Evolutionary conservation across 2,888 invertebrate species (phyloP).

Genomic region (Melanotus villosus): DNA sequence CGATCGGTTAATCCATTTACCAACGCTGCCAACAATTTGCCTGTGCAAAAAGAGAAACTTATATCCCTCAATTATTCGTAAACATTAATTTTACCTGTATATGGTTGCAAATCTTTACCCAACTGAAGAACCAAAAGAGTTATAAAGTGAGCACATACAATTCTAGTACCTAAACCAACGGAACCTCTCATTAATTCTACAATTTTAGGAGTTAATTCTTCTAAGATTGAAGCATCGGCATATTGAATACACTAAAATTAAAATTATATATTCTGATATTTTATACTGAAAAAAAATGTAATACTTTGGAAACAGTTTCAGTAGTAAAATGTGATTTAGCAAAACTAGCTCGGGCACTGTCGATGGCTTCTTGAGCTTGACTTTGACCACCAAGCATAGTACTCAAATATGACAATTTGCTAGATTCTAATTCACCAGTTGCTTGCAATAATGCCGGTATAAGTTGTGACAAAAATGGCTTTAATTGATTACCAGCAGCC

Average conservation of each 20-base stretch:
- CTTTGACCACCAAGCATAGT: conserved; percentile 78
- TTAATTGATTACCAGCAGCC: conserved; percentile 83
- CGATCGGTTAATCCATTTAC: conserved; percentile 87
- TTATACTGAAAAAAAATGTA: no score
- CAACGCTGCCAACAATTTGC: conserved; percentile 75
- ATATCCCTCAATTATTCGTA: neutral
- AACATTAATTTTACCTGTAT: conserved; percentile 67
- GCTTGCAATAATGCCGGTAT: conserved; percentile 90
- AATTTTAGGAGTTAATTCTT: conserved; percentile 84
- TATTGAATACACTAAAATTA: conserved; percentile 75
- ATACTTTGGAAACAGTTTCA: conserved; percentile 86
- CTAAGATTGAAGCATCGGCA: conserved; percentile 82
- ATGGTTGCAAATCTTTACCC: conserved; percentile 72
- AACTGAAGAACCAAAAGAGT: conserved; percentile 74
- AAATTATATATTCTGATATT: no score
- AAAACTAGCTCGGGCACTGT: conserved; percentile 84
- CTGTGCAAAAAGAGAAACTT: conserved; percentile 46
- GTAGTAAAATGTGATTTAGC: conserved; percentile 90
- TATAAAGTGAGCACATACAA: conserved; percentile 85
- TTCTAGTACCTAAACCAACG: conserved; percentile 87
- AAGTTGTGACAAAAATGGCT: conserved; percentile 84
- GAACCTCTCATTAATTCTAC: conserved; percentile 86
- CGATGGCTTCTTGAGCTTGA: conserved; percentile 82
- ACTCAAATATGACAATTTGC: conserved; percentile 84
- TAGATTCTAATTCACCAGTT: conserved; percentile 88